Base-by-base conservation (phyloP, 1,140 invertebrate species). In the Hycleus phaleratus region DNA sequence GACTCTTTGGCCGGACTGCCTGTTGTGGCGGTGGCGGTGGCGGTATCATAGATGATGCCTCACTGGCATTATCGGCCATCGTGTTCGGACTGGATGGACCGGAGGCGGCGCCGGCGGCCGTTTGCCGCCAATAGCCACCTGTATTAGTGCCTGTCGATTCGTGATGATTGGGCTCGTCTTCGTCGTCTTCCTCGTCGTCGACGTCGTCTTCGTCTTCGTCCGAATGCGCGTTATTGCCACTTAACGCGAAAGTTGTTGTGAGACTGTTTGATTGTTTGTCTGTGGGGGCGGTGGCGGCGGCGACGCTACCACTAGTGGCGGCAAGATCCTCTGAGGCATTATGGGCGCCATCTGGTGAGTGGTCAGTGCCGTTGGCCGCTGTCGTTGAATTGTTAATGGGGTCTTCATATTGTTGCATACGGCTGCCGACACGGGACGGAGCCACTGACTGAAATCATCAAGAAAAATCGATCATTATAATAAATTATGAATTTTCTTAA, bases 41-140 rank as follows among this genome's bases (percentile, higher is more conserved):
- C 11, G 75, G 76, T 11, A 76, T 61, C 68, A 70, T 69, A 32
- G 69, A 72, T 38, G 70, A 68, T 4, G 57, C 69, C 43, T 71
- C 73, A 74, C 78, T 80, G 75, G 79, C 79, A 76, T 77, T 77
- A 73, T 74, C 78, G 69, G 74, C 77, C 78, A 77, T 79, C 49
- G 56, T 46, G 7, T 32, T 32, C 45, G 75, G 71, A 74, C 75
- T 73, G 67, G 74, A 69, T 69, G 78, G 75, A 74, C 78, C 73
- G 71, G 77, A 77, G 73, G 78, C 77, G 73, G 73, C 76, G 32
- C 4, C 7, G 32, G 32, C 7, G 24, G 73, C 76, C 73, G 74
- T 74, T 71, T 77, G 75, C 71, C 79, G 76, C 80, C 79, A 81
- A 72, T 77, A 80, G 62, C 78, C 78, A 71, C 78, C 77, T 72